Conservation (phyloP, 2,113 vertebrate genomes). For the Zootoca vivipara region DNA sequence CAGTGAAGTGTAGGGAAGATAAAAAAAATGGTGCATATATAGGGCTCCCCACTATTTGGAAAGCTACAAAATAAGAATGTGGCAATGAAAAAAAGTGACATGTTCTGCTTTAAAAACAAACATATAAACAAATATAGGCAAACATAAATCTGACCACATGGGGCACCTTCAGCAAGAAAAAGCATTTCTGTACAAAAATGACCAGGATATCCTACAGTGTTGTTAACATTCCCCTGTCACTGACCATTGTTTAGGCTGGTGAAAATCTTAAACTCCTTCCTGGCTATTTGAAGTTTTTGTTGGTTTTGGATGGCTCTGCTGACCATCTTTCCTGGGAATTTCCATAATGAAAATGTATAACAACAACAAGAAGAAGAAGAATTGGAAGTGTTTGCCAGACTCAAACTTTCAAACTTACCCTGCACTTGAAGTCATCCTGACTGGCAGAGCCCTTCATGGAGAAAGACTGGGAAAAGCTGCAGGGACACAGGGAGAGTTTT, state of each 20-base stretch:
- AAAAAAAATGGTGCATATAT: background rate
- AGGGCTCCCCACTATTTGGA: background rate
- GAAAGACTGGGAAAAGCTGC: conserved; percentile 83
- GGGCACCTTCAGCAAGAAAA: background rate
- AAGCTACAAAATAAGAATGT: background rate
- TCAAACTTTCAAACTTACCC: conserved; percentile 76
- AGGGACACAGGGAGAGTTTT: background rate
- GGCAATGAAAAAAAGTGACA: background rate
- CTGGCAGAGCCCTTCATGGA: conserved; percentile 94
- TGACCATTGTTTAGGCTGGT: background rate
- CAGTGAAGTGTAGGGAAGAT: background rate
- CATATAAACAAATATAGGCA: background rate
- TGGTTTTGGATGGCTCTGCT: background rate
- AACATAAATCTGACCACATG: background rate
- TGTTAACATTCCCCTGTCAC: background rate
- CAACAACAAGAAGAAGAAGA: background rate
- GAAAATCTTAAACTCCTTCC: background rate
- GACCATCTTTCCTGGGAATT: too few relatives aligned
- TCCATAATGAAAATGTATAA: background rate
- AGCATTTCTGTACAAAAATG: background rate
- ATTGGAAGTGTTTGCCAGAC: background rate
- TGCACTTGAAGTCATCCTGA: conserved; percentile 95
- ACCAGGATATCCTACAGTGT: background rate
- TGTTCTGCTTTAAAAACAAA: too few relatives aligned
- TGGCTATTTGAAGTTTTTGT: background rate